Conservation (phyloP, 2,888 invertebrate species). For the Steinernema carpocapsae region DNA sequence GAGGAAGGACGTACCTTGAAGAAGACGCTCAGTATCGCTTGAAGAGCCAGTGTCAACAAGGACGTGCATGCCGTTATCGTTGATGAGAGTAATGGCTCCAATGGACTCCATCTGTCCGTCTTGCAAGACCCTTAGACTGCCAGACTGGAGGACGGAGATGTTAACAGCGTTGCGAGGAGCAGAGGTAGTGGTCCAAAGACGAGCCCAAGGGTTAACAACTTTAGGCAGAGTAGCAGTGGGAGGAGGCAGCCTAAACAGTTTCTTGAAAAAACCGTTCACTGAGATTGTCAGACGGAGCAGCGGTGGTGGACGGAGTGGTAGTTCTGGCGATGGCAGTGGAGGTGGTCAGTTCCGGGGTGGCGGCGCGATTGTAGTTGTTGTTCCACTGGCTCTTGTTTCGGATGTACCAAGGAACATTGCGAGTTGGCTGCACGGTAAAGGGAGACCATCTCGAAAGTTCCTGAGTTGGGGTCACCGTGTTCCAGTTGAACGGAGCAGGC, state of each 20-base stretch:
- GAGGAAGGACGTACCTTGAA: slow-evolving; percentile 44
- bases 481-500: slow-evolving; percentile 46
- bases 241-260: slow-evolving; percentile 18
- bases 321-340: slow-evolving; percentile 40
- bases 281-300: slow-evolving; percentile 36
- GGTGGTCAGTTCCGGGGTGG: slow-evolving; percentile 44
- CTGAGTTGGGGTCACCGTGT: slow-evolving; percentile 55
- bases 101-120: slow-evolving; percentile 63
- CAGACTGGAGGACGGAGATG: slow-evolving; percentile 63
- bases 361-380: slow-evolving; percentile 48
- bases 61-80: slow-evolving; percentile 62
- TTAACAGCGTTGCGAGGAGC: slow-evolving; percentile 56
- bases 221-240: slow-evolving; percentile 37
- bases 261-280: background rate
- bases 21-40: slow-evolving; percentile 62
- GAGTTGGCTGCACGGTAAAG: slow-evolving; percentile 11
- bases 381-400: slow-evolving; percentile 59
- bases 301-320: slow-evolving; percentile 22
- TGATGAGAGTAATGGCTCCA: slow-evolving; percentile 63
- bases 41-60: slow-evolving; percentile 64
- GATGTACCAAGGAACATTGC: slow-evolving; percentile 63
- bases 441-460: slow-evolving; percentile 21
- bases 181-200: slow-evolving; percentile 62
- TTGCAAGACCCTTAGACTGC: slow-evolving; percentile 57
- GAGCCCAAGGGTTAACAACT: slow-evolving; percentile 54